Percentiles rank a stretch among this genome's conserved stretches.
These are phyloP conservation scores for Perognathus longimembris DNA, from an alignment of 2,113 vertebrate genomes.

Conservation along the genomic window DNA sequence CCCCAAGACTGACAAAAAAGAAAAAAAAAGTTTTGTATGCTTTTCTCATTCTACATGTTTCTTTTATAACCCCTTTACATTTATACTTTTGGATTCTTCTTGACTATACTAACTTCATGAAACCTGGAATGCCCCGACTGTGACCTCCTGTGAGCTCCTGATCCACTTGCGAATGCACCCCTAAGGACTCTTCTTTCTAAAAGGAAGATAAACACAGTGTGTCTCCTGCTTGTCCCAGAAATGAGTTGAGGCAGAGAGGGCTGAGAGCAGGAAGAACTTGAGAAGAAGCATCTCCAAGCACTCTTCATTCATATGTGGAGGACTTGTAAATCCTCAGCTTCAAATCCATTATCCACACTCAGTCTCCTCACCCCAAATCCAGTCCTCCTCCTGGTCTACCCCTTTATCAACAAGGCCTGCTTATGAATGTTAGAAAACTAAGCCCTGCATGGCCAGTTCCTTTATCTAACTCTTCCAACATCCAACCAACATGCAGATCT, in stretches of 20 bases:
- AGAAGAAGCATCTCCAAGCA: neutral
- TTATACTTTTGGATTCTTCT: neutral
- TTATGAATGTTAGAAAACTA: neutral
- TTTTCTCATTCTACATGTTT: neutral
- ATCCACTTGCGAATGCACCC: neutral
- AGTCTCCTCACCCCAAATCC: neutral
- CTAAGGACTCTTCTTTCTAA: neutral
- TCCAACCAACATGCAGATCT: neutral
- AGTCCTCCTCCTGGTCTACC: neutral
- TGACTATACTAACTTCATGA: neutral
- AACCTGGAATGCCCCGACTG: neutral
- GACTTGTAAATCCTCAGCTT: neutral
- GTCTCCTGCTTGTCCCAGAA: neutral
- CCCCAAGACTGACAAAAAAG: neutral
- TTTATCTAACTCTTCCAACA: neutral
- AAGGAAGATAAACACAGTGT: neutral
- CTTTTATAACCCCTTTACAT: neutral
- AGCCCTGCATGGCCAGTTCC: neutral
- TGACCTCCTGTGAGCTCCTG: neutral
- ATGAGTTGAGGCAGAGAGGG: neutral
- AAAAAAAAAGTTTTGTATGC: neutral
- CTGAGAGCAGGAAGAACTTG: neutral
- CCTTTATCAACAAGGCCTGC: neutral
- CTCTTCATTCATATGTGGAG: neutral
- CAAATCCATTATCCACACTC: neutral